Conservation (phyloP, 2,797 vertebrate genomes). For the Rhadinocentrus ornatus region DNA sequence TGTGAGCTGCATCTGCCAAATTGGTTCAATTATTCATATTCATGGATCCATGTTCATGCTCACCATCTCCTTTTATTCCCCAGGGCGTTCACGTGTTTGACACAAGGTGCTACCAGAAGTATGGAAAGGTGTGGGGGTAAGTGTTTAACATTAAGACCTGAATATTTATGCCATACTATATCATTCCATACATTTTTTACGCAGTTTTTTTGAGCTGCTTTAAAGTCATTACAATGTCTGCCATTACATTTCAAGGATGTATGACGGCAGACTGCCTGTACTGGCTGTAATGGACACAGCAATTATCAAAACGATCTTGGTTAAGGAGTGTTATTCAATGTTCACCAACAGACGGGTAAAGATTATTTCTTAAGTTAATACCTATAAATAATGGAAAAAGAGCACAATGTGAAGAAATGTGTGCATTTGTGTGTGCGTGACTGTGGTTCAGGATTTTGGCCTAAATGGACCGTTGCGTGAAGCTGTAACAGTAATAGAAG, state of each 20-base stretch:
- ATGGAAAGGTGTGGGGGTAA: conserved; percentile 80
- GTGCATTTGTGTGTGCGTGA: conserved; percentile 12
- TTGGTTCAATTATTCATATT: neutral
- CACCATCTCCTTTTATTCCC: neutral
- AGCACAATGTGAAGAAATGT: neutral
- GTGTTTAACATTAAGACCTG: conserved; percentile 20
- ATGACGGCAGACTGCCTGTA: conserved; percentile 81
- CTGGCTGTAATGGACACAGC: conserved; percentile 78
- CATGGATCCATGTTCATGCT: neutral
- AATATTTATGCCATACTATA: neutral
- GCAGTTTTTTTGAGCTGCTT: neutral
- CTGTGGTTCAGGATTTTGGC: conserved; percentile 65
- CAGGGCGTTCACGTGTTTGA: conserved; percentile 75
- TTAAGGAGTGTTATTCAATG: conserved; percentile 84
- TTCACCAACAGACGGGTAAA: conserved; percentile 83
- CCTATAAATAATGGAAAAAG: neutral
- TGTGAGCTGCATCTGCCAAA: conserved; percentile 33
- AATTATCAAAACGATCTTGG: conserved; percentile 82
- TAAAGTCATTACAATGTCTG: neutral
- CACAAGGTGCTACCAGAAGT: conserved; percentile 71
- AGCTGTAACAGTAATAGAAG: conserved; percentile 50
- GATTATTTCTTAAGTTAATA: neutral
- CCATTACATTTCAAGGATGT: conserved; percentile 64
- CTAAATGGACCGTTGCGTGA: conserved; percentile 76
- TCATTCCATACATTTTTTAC: neutral